A percentile compares a stretch with the other conserved stretches of the same genome.
phyloP scores from a whole-genome alignment of 2,888 invertebrate genomes.

The Lysandra coridon region DNA sequence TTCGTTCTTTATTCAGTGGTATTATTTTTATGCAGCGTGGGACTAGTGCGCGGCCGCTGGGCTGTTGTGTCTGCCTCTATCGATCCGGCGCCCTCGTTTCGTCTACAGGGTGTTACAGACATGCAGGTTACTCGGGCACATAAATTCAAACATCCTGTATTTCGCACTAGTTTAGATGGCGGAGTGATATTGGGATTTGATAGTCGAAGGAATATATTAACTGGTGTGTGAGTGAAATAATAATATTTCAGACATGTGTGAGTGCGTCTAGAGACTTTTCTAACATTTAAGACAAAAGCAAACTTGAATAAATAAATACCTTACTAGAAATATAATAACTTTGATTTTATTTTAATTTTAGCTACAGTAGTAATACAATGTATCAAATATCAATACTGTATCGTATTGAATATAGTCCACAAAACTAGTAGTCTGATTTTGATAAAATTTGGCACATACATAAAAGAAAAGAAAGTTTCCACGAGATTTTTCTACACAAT shows the following conservation, averaged over 20 bases:
- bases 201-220: neutral
- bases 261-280: too few relatives aligned
- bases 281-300: too few relatives aligned
- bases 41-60: constrained; percentile 44
- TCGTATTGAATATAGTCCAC: too few relatives aligned
- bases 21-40: constrained; percentile 36
- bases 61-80: constrained; percentile 78
- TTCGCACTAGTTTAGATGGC: neutral
- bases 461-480: too few relatives aligned
- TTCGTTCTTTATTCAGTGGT: constrained; percentile 35
- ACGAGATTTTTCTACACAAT: too few relatives aligned
- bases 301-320: too few relatives aligned
- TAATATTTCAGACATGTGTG: neutral
- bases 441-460: too few relatives aligned
- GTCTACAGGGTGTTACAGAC: constrained; percentile 55
- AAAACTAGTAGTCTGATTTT: too few relatives aligned
- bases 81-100: constrained; percentile 80
- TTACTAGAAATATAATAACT: too few relatives aligned
- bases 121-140: constrained; percentile 49
- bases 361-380: too few relatives aligned
- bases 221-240: neutral
- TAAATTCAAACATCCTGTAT: constrained; percentile 40
- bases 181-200: neutral
- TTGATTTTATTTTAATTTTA: too few relatives aligned
- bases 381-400: too few relatives aligned